Conservation (phyloP, 2,888 invertebrate genomes). For the Oscheius sp. region DNA sequence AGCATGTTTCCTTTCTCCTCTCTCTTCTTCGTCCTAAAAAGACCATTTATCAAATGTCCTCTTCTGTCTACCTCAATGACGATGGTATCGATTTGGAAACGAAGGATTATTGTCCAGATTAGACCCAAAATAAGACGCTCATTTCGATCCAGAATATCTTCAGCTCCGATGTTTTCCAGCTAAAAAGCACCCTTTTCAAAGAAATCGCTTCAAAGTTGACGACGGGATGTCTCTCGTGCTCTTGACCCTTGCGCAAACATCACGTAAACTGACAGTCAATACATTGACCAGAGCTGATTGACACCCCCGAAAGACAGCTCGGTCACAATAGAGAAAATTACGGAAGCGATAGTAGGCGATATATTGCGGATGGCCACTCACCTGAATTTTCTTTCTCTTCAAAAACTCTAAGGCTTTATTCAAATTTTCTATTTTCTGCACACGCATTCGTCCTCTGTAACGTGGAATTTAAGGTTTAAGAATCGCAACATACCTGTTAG, state of each 20-base stretch:
- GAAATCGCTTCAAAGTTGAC: constrained; percentile 11
- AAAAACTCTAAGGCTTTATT: constrained; percentile 78
- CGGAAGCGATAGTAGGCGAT: neutral
- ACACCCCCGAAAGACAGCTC: constrained; percentile 31
- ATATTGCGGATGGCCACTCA: constrained; percentile 19
- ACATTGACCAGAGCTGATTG: constrained; percentile 31
- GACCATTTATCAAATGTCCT: too few relatives aligned
- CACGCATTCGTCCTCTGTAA: constrained; percentile 81
- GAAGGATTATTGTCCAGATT: constrained; percentile 98
- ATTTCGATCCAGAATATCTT: constrained; percentile 98
- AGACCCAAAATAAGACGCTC: constrained; percentile 93
- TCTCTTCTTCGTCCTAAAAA: constrained; percentile 87
- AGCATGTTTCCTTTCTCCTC: constrained; percentile 96
- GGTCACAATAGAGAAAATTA: constrained; percentile 18
- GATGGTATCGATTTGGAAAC: constrained; percentile 98
- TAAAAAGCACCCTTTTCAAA: constrained; percentile 73
- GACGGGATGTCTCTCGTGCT: constrained; percentile 19
- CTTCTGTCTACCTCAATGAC: constrained; percentile 88
- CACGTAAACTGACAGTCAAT: constrained; percentile 35
- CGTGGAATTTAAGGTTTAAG: constrained; percentile 72
- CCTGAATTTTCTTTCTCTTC: constrained; percentile 68
- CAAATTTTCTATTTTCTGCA: constrained; percentile 98
- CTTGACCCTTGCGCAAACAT: constrained; percentile 33
- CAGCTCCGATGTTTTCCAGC: constrained; percentile 96
- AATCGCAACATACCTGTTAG: constrained; percentile 81